A percentile compares a stretch with the other conserved stretches of the same genome.
These are phyloP conservation scores for Periophthalmus magnuspinnatus DNA, from an alignment of 2,797 vertebrate genomes.

Conservation along the genomic window DNA sequence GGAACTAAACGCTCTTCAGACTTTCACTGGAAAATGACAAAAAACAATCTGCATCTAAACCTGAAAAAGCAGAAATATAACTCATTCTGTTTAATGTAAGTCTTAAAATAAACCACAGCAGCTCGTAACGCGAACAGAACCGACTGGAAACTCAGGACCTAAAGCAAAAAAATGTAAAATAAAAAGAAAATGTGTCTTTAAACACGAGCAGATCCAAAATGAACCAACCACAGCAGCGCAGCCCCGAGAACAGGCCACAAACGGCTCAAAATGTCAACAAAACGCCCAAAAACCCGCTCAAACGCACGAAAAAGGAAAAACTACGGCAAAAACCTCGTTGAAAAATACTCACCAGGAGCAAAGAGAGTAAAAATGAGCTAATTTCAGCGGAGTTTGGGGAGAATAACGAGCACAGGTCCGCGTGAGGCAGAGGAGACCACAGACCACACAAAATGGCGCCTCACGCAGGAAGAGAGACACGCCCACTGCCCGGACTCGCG, in stretches of 20 bases:
- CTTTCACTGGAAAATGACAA: background rate
- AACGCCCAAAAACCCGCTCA: background rate
- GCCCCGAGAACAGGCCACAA: background rate
- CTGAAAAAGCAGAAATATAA: background rate
- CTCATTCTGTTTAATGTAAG: background rate
- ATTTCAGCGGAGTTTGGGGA: background rate
- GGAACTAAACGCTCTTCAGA: background rate
- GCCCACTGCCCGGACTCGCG: background rate
- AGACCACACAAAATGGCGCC: conserved; percentile 5
- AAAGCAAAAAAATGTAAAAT: background rate
- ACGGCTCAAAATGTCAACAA: background rate
- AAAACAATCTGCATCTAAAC: background rate
- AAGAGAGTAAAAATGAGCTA: conserved; percentile 1
- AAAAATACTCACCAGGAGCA: conserved; percentile 9
- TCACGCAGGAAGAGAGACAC: background rate
- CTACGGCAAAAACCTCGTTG: background rate
- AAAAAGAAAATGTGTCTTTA: background rate
- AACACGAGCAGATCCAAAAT: background rate
- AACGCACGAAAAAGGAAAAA: background rate
- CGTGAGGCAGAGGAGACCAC: conserved; percentile 1
- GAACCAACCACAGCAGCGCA: conserved; percentile 3
- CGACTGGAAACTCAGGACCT: background rate
- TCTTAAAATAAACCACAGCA: background rate
- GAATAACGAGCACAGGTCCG: background rate
- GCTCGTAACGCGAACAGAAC: background rate